Base-by-base conservation (phyloP, 2,797 vertebrate genomes). In the Lepilemur septentrionalis region DNA sequence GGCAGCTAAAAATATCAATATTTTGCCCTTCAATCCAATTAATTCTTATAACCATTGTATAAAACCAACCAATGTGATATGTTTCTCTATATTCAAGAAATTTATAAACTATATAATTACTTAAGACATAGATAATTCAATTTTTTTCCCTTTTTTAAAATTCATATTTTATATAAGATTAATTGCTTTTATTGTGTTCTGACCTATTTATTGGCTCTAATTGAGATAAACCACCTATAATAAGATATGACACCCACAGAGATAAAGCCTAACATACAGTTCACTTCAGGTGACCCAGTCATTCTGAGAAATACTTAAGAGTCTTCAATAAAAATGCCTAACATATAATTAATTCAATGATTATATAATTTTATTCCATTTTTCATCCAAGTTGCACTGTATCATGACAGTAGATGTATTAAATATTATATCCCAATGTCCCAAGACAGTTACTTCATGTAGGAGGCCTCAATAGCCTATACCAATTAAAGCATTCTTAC, bases 291-390 rank as follows among this genome's bases (percentile, higher is more conserved):
- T 97, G 93, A 96, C 88, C 82, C 23, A 96, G 38, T 88, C 94
- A 78, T 97, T 96, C 83, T 89, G 81, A 90, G 96, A 95, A 97
- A 93, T 93, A 81, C 76, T 75, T n/a, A 97, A 95, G 80, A 69
- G 73, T 95, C 96, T 96, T 86, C 96, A 98, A 96, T 95, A 96
- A 97, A 97, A 97, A 95, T 93, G 41, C 70, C 48, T 97, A 95
- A 97, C 85, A 86, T 98, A 97, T 98, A 98, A 98, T 98, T 98
- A 98, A 97, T 97, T 97, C 86, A 95, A 67, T 97, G 93, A 97
- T 98, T 97, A 52, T 96, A 85, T 98, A 96, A 97, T 97, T 98
- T 97, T 98, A 95, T 97, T 97, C 89, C 48, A n/a, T 92, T 96
- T 98, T 97, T 97, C 93, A 97, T 98, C 81, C 85, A 81, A 96